Evolutionary conservation across 2,888 invertebrate species (phyloP).

Genomic region (Phymatocera aterrima): DNA sequence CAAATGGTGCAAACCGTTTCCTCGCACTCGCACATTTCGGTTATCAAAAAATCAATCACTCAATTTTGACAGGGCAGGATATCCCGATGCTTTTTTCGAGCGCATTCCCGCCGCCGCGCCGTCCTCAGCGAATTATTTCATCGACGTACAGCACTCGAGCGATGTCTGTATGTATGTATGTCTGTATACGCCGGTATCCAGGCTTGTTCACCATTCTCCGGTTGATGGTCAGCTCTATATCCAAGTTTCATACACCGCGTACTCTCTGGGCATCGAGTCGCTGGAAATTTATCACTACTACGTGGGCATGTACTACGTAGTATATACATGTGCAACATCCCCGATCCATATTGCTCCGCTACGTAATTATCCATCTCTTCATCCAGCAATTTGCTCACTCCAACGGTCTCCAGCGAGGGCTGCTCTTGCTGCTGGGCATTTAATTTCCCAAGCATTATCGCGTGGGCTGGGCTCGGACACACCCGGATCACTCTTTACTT

Average conservation of each 20-base stretch:
- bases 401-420: not conserved
- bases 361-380: not conserved
- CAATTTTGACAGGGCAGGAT: constrained; percentile 5
- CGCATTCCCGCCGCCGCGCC: not conserved
- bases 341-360: no score
- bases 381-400: not conserved
- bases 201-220: no score
- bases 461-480: not conserved
- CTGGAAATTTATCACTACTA: no score
- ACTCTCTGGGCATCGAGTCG: not conserved
- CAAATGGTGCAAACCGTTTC: not conserved
- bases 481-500: not conserved
- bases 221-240: no score
- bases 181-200: not conserved
- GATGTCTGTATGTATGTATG: not conserved
- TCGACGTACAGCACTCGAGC: not conserved
- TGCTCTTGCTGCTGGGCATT: not conserved
- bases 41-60: constrained; percentile 2
- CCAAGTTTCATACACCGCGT: not conserved
- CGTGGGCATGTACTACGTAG: no score
- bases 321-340: no score
- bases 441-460: not conserved
- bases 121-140: not conserved
- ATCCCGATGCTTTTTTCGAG: not conserved
- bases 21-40: not conserved